These are phyloP conservation scores for Triops longicaudatus DNA, from an alignment of 1,140 invertebrate genomes.

Conservation along the genomic window DNA sequence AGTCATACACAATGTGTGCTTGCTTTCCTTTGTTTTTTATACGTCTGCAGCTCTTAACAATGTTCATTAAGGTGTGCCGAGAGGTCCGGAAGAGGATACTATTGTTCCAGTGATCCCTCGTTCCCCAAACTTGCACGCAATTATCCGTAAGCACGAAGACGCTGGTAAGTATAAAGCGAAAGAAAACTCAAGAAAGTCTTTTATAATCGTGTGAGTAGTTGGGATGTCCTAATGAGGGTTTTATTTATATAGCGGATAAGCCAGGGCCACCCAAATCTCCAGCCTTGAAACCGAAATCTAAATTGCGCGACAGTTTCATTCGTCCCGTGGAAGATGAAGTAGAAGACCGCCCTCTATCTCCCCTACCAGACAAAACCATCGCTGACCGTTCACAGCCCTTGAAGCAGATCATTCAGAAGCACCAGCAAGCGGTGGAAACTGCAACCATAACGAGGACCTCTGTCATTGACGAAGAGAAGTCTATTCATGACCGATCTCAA, in stretches of 20 bases:
- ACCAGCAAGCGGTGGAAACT: constrained; percentile 26
- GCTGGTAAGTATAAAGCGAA: not conserved
- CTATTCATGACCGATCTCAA: constrained; percentile 17
- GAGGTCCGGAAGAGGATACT: not conserved
- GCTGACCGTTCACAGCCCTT: constrained; percentile 29
- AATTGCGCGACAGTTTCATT: constrained; percentile 36
- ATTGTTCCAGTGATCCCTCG: not conserved
- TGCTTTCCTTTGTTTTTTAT: too few species aligned
- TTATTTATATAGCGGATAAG: not conserved
- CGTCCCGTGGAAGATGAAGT: not conserved
- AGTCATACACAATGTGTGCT: not conserved
- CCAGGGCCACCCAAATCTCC: constrained; percentile 27
- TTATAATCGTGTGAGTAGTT: too few species aligned
- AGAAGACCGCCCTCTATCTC: constrained; percentile 3
- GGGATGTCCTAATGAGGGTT: too few species aligned
- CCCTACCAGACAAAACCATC: constrained; percentile 16
- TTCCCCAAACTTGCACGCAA: not conserved
- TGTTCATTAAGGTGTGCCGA: not conserved
- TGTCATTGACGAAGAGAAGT: not conserved
- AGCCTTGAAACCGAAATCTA: constrained; percentile 36
- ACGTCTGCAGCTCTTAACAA: too few species aligned
- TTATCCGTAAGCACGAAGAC: not conserved
- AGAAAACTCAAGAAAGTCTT: too few species aligned
- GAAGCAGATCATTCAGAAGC: constrained; percentile 36
- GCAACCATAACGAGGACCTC: not conserved